Base-by-base conservation (phyloP, 1,140 invertebrate genomes). In the Choristoneura fumiferana region DNA sequence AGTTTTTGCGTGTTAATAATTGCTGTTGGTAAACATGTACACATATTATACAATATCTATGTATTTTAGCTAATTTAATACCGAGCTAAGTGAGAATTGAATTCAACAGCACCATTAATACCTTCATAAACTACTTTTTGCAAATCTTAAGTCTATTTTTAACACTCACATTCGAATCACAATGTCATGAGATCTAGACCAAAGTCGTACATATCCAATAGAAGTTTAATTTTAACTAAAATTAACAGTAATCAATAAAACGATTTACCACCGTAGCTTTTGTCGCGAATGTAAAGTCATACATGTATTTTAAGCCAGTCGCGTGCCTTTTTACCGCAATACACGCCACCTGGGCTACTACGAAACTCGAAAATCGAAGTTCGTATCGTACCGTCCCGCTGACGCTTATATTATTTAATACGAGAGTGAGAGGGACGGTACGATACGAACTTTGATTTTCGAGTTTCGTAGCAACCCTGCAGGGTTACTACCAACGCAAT, bases 61-160 rank as follows among this genome's bases (percentile, higher is more conserved):
- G 14, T 15, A 8, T 45, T 45, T 40, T 15, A 17, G 39, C 39
- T 40, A 22, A 18, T 17, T 18, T 45, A 45, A 45, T 22, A 45
- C 1, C 40, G 18, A 18, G 40, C 15, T 45, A 45, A 22, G 17
- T 22, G 40, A 45, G 40, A 45, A 45, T 45, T 22, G 40, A 45
- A 45, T 45, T 45, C 40, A 45, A 45, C 40, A 45, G 40, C 40
- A 45, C 40, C 40, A 45, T 45, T 45, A 18, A 45, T 40, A 40
- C 38, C 10, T 18, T 17, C 40, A 18, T 45, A 45, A 15, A 45
- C 18, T n/a, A 45, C 22, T 3, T 29, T 29, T 29, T 29, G 22
- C 22, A 43, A 45, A 8, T 18, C 40, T 45, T 45, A 45, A 22
- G 6, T 22, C 17, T 45, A 45, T 45, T 45, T 29, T 45, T 18